Percentiles rank a stretch among this genome's conserved stretches.
Evolutionary conservation across 2,888 invertebrate genomes (phyloP).

Genomic region (Fabriciana adippe): DNA sequence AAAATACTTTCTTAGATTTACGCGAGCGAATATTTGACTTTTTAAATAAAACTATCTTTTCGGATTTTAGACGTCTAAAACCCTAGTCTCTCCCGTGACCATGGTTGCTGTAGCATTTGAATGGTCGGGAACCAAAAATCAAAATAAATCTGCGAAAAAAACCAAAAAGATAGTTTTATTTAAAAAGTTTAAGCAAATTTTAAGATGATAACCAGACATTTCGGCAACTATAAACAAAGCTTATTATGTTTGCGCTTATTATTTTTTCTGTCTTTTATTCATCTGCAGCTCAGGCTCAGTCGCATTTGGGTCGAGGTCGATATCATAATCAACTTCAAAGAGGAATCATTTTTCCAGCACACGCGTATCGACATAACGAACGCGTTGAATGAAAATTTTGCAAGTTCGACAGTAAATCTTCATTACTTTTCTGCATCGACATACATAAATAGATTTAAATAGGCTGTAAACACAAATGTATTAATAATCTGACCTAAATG

Average conservation of each 20-base stretch:
- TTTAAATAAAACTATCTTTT: too few species aligned
- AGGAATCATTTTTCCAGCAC: conserved; percentile 25
- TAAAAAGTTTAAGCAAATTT: not conserved
- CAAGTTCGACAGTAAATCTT: conserved; percentile 37
- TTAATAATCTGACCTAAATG: conserved; percentile 74
- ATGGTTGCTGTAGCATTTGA: too few species aligned
- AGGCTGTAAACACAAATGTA: conserved; percentile 68
- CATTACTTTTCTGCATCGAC: conserved; percentile 43
- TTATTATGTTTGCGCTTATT: conserved; percentile 19
- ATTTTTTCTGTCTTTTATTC: conserved; percentile 9
- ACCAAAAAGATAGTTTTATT: too few species aligned
- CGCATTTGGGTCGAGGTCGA: conserved; percentile 29
- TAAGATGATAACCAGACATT: not conserved
- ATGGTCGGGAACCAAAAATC: too few species aligned
- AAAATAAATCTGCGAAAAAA: too few species aligned
- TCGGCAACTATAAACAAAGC: not conserved
- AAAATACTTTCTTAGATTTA: too few species aligned
- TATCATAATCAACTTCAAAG: conserved; percentile 34
- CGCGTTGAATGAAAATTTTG: conserved; percentile 40
- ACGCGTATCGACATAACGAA: conserved; percentile 15
- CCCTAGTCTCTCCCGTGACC: too few species aligned
- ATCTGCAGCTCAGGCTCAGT: conserved; percentile 15
- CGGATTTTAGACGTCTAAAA: too few species aligned
- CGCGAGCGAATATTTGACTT: too few species aligned
- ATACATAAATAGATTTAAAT: conserved; percentile 64